These are phyloP conservation scores for Dichetophora obliterata DNA, from an alignment of 2,888 invertebrate species.

Conservation along the genomic window DNA sequence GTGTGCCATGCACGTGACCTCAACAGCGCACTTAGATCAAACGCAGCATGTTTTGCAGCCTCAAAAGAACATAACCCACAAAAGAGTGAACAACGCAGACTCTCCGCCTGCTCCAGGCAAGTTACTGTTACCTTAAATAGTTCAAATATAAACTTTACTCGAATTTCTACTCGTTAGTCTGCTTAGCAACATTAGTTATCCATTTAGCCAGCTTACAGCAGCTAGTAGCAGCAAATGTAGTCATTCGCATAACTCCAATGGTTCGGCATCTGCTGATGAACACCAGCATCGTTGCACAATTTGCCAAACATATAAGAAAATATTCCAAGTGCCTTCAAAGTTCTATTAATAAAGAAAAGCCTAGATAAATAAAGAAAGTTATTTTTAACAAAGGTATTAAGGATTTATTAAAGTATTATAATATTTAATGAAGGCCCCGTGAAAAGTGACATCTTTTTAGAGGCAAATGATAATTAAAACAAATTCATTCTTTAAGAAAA, in stretches of 20 bases:
- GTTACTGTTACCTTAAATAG: background rate
- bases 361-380: background rate
- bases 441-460: no score
- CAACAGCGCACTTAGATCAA: background rate
- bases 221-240: conserved; percentile 38
- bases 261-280: conserved; percentile 46
- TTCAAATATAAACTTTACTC: no score
- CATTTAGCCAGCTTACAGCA: conserved; percentile 49
- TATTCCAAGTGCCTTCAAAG: conserved; percentile 47
- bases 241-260: conserved; percentile 43
- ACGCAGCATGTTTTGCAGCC: background rate
- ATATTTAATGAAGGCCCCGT: no score
- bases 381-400: no score
- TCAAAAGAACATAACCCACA: conserved; percentile 3
- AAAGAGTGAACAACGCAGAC: conserved; percentile 48
- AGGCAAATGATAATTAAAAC: no score
- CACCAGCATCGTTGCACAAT: conserved; percentile 59
- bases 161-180: conserved; percentile 43
- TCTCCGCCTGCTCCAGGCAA: conserved; percentile 58
- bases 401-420: no score
- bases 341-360: background rate
- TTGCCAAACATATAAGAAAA: conserved; percentile 58
- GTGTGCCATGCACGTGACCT: background rate
- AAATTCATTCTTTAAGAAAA: background rate
- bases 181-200: conserved; percentile 52